A percentile compares a stretch with the other conserved stretches of the same genome.
Conservation (phyloP, 2,113 vertebrate genomes). For the Spilogale gracilis region DNA sequence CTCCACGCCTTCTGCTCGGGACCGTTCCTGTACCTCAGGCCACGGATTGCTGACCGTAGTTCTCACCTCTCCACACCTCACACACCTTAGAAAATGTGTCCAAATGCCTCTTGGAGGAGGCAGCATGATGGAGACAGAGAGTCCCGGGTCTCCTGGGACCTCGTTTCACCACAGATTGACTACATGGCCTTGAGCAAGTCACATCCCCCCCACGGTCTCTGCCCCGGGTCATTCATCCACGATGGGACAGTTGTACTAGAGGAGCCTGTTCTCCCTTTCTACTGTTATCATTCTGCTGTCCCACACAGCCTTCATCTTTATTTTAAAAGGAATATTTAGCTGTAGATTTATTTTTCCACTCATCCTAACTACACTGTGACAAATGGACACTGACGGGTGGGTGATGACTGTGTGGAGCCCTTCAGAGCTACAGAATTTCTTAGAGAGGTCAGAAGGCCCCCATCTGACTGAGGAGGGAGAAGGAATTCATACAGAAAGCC, state of each 20-base stretch:
- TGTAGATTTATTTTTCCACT: conserved; percentile 60
- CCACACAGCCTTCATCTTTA: conserved; percentile 57
- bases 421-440: neutral
- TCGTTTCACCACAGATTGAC: neutral
- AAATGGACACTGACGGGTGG: neutral
- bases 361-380: conserved; percentile 43
- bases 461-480: neutral
- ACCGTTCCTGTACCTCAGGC: neutral
- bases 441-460: neutral
- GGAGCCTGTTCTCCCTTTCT: neutral
- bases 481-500: neutral
- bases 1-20: neutral
- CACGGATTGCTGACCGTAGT: neutral
- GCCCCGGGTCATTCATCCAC: neutral
- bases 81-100: neutral
- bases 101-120: neutral
- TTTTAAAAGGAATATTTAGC: conserved; percentile 50
- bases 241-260: neutral
- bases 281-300: neutral
- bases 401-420: neutral
- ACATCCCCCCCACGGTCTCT: neutral
- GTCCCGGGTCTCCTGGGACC: neutral
- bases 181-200: neutral
- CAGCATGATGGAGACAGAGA: neutral
- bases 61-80: neutral